Evolutionary conservation across 2,888 invertebrate species (phyloP), one percentile per base, ranked within the genome.

Genomic region (Aleiodes leptofemur): DNA sequence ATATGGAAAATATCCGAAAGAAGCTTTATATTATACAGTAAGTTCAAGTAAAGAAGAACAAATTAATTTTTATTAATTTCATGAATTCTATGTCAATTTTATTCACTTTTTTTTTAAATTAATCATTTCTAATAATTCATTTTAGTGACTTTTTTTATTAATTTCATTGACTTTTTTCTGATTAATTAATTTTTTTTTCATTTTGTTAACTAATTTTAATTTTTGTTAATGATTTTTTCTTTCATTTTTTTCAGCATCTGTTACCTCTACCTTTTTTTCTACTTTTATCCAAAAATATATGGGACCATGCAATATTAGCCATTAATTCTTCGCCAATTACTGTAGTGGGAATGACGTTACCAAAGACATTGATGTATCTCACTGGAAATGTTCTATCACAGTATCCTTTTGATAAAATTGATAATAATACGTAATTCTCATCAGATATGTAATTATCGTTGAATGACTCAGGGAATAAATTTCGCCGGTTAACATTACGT

Each of bases 1-100:
- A 77, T 93, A 95, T 89, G 99, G 98, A 66, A 99, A 98, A 89
- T 95, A 97, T 91, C 96, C 98, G 0, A 93, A 94, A 86, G 97
- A 97, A 90, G 96, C 97, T 1, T 89, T 97, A 0, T 97, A 93
- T 90, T 97, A 95, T 85, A 96, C 96, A 74, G 94, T 94, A 91
- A 90, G 89, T 85, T 43, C 3, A 5, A 5, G 1, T 68, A 0
- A 69, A 68, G 8, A 9, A 72, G 50, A 34, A 6, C 34, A 34
- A 34, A 34, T 34, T 4, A 34, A 34, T 34, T 6, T 34, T 59
- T 43, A 53, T 43, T 11, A 4, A 61, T 23, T 31, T 64, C 43
- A 76, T 73, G 53, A 68, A 13, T 59, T 55, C 11, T 61, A 23
- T 23, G 23, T 51, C 29, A 11, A 29, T 16, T 64, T 38, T 69